A percentile compares a stretch with the other conserved stretches of the same genome.
These are phyloP conservation scores for Aphrophora alni DNA, from an alignment of 2,888 invertebrate species.

Conservation along the genomic window DNA sequence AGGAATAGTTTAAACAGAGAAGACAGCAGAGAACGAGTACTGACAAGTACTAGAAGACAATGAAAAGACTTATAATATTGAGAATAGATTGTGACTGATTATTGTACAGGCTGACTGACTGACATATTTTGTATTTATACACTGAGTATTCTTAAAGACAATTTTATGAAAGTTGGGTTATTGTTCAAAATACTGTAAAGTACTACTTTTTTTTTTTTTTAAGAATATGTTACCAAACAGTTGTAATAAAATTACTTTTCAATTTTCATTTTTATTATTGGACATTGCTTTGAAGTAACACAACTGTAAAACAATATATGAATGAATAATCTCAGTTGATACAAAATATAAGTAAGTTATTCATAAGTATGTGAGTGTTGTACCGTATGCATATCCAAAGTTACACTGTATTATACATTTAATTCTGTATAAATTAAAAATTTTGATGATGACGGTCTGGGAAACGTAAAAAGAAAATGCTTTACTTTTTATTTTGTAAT, in stretches of 20 bases:
- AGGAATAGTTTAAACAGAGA: conserved; percentile 69
- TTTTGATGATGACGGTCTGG: too few relatives aligned
- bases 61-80: conserved; percentile 10
- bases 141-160: neutral
- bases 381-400: too few relatives aligned
- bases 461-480: too few relatives aligned
- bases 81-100: neutral
- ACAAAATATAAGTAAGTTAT: too few relatives aligned
- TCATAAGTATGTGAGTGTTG: too few relatives aligned
- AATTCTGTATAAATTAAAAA: too few relatives aligned
- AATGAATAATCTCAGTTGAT: too few relatives aligned
- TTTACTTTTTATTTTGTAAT: too few relatives aligned
- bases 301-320: too few relatives aligned
- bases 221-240: neutral
- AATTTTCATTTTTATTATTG: neutral
- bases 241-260: neutral
- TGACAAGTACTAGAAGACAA: conserved; percentile 37
- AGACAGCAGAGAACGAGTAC: conserved; percentile 67
- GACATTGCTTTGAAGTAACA: too few relatives aligned
- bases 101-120: neutral
- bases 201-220: neutral
- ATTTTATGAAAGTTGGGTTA: neutral
- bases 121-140: neutral
- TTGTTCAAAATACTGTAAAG: neutral
- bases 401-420: too few relatives aligned